Percentiles rank a stretch among this genome's conserved stretches.
phyloP scores from a whole-genome alignment of 2,113 vertebrate species.

The Sorex fumeus region DNA sequence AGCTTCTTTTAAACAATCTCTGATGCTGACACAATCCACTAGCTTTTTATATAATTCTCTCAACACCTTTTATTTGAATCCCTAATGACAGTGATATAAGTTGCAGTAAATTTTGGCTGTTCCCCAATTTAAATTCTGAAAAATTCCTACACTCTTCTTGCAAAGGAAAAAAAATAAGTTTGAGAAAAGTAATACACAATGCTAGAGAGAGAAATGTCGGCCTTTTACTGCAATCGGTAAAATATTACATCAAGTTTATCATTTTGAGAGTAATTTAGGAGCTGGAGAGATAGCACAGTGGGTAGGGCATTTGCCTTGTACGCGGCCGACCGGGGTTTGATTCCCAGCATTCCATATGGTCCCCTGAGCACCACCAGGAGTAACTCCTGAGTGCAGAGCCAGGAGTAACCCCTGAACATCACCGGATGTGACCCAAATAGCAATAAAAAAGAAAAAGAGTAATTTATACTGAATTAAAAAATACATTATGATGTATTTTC shows the following conservation, averaged over 20 bases:
- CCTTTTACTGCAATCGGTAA: not conserved
- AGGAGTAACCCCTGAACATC: no score
- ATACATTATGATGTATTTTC: not conserved
- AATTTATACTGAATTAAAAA: not conserved
- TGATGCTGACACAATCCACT: conserved; percentile 34
- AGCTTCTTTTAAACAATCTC: conserved; percentile 26
- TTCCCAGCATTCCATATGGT: no score
- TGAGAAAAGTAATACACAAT: conserved; percentile 55
- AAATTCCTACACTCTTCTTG: conserved; percentile 50
- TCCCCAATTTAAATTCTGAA: conserved; percentile 65
- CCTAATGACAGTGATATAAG: conserved; percentile 39
- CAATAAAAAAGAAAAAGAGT: no score
- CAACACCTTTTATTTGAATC: conserved; percentile 77
- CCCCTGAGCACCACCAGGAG: no score
- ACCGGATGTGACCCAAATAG: no score
- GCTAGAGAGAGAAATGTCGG: not conserved
- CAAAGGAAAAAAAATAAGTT: not conserved
- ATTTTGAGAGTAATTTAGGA: no score
- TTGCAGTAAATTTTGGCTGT: conserved; percentile 58
- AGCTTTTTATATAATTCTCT: conserved; percentile 69
- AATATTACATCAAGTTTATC: not conserved
- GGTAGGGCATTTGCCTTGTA: no score
- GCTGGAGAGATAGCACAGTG: no score
- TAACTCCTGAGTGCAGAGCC: no score
- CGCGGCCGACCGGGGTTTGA: no score